These are phyloP conservation scores for Coronaproctus castanopsis DNA, from an alignment of 2,888 invertebrate genomes.

Conservation along the genomic window DNA sequence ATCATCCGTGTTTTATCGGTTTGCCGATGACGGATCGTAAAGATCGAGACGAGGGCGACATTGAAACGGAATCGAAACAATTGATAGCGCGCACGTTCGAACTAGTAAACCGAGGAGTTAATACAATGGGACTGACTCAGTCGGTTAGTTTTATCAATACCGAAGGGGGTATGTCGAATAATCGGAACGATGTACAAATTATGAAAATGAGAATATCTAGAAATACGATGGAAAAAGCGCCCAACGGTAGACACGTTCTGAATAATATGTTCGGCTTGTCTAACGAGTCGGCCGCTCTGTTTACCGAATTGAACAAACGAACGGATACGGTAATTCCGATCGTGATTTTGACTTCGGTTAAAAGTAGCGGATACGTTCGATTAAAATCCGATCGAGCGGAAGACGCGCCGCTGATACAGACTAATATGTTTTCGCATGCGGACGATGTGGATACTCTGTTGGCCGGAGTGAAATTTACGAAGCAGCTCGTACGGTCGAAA, in stretches of 20 bases:
- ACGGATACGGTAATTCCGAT: constrained; percentile 7
- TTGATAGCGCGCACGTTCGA: constrained; percentile 4
- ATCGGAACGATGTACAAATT: constrained; percentile 6
- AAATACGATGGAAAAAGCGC: constrained; percentile 1
- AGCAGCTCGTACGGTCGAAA: constrained; percentile 17
- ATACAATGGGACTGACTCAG: constrained; percentile 30
- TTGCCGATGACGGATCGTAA: constrained; percentile 11
- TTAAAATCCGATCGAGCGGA: constrained; percentile 4
- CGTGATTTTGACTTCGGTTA: constrained; percentile 27
- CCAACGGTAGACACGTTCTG: constrained; percentile 4
- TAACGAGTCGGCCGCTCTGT: constrained; percentile 7
- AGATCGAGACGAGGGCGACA: background rate
- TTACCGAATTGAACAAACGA: constrained; percentile 6
- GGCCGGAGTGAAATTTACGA: constrained; percentile 17
- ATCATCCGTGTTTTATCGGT: constrained; percentile 63
- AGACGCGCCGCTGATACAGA: constrained; percentile 4
- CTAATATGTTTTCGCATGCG: constrained; percentile 3
- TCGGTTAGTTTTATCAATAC: constrained; percentile 43
- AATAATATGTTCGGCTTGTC: constrained; percentile 12
- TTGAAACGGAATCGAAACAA: constrained; percentile 4
- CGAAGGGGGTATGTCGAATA: background rate
- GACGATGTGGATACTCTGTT: constrained; percentile 22
- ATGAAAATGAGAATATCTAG: constrained; percentile 9
- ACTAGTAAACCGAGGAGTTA: constrained; percentile 3
- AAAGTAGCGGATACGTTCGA: constrained; percentile 7